phyloP scores from a whole-genome alignment of 92 coral and sea anemone genomes.

The Zoanthus sociatus region DNA sequence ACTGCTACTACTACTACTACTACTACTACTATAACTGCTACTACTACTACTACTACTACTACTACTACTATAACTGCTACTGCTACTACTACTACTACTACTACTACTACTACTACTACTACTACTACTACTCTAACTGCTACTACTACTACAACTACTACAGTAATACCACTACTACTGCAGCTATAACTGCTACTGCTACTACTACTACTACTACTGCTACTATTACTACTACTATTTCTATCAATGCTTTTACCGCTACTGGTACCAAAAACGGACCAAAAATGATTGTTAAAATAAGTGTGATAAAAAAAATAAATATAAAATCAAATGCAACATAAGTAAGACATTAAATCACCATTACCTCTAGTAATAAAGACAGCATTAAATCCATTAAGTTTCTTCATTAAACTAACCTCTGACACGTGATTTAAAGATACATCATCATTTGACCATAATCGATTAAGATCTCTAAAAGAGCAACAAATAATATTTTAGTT shows the following conservation, averaged over 20 bases:
- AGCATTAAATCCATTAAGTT: too few relatives aligned
- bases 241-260: neutral
- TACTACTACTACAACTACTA: neutral
- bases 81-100: too few relatives aligned
- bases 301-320: too few relatives aligned
- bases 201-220: neutral
- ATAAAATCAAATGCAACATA: too few relatives aligned
- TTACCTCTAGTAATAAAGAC: too few relatives aligned
- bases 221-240: neutral
- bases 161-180: neutral
- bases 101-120: neutral
- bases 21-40: too few relatives aligned
- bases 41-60: too few relatives aligned
- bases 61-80: too few relatives aligned
- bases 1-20: too few relatives aligned
- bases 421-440: slow-evolving; percentile 68
- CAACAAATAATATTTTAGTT: neutral
- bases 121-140: neutral
- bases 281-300: too few relatives aligned
- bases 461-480: slow-evolving; percentile 83
- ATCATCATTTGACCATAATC: slow-evolving; percentile 93
- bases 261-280: neutral
- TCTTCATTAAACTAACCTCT: slow-evolving; percentile 62
- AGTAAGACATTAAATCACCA: too few relatives aligned
- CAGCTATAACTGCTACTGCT: neutral